phyloP scores from a whole-genome alignment of 2,888 invertebrate species.

The Drosophila mercatorum region DNA sequence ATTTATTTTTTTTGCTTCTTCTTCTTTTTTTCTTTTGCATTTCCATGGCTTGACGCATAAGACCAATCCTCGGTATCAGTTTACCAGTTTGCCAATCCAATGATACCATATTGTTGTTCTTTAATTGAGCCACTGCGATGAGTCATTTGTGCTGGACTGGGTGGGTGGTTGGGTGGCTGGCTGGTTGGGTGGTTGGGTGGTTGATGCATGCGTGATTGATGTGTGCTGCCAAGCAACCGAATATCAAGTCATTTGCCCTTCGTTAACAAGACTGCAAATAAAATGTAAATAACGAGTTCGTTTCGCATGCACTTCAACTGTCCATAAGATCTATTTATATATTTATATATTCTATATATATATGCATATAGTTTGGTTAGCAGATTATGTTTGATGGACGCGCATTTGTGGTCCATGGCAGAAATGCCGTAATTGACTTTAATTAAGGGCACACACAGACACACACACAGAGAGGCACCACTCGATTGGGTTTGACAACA shows the following conservation, averaged over 20 bases:
- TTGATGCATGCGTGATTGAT: constrained; percentile 8
- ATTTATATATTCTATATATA: background rate
- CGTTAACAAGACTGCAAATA: constrained; percentile 1
- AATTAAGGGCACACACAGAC: constrained; percentile 12
- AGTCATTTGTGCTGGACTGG: constrained; percentile 36
- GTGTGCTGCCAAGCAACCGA: constrained; percentile 18
- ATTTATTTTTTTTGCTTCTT: background rate
- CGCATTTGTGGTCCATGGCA: background rate
- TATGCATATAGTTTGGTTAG: background rate
- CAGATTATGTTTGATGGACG: background rate
- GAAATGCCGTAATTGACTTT: constrained; percentile 20
- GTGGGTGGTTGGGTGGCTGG: constrained; percentile 1
- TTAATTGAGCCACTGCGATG: constrained; percentile 52
- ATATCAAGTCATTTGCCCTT: constrained; percentile 6
- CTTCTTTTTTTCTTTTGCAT: constrained; percentile 27
- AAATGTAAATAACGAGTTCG: background rate
- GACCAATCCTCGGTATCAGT: constrained; percentile 43
- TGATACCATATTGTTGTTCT: constrained; percentile 48
- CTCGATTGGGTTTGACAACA: constrained; percentile 11
- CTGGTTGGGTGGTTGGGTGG: background rate
- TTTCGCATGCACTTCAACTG: background rate
- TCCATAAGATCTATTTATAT: background rate
- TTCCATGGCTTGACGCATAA: constrained; percentile 49
- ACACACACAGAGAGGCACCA: background rate
- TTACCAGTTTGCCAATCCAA: constrained; percentile 50